Evolutionary conservation across 2,113 vertebrate species (phyloP).

Genomic region (Hoplias malabaricus): DNA sequence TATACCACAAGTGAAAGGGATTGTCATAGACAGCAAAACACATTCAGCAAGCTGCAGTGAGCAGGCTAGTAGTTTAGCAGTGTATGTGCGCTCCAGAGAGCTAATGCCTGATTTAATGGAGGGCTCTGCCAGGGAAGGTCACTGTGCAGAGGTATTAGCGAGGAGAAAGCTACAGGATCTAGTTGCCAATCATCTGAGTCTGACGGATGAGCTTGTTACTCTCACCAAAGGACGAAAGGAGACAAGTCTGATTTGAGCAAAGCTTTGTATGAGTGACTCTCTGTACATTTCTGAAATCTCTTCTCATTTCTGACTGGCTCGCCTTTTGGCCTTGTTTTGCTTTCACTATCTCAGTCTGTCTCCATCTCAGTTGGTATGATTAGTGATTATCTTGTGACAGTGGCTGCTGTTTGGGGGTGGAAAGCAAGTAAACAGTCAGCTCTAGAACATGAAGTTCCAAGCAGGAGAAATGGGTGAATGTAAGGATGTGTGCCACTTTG

Average conservation of each 20-base stretch:
- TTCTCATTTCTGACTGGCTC: background rate
- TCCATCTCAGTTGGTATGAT: no score
- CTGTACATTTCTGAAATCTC: background rate
- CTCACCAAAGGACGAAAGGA: background rate
- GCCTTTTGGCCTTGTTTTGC: background rate
- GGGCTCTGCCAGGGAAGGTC: background rate
- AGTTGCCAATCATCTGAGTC: conserved; percentile 6
- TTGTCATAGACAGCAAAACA: background rate
- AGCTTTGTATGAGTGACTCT: background rate
- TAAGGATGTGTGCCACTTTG: no score
- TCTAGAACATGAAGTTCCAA: no score
- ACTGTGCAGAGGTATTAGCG: background rate
- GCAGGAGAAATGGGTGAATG: no score
- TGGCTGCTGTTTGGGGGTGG: no score
- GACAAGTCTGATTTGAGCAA: background rate
- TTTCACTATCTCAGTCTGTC: background rate
- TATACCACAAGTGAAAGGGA: background rate
- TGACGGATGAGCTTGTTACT: conserved; percentile 13
- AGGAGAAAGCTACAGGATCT: background rate
- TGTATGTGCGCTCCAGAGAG: conserved; percentile 4
- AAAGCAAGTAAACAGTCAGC: no score
- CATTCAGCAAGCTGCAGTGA: conserved; percentile 9
- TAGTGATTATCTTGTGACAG: no score
- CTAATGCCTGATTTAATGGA: conserved; percentile 43
- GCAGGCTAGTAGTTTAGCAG: background rate